A percentile compares a stretch with the other conserved stretches of the same genome.
These are phyloP conservation scores for Tokudaia tokunoshimensis DNA, from an alignment of 2,797 vertebrate genomes.

Conservation along the genomic window DNA sequence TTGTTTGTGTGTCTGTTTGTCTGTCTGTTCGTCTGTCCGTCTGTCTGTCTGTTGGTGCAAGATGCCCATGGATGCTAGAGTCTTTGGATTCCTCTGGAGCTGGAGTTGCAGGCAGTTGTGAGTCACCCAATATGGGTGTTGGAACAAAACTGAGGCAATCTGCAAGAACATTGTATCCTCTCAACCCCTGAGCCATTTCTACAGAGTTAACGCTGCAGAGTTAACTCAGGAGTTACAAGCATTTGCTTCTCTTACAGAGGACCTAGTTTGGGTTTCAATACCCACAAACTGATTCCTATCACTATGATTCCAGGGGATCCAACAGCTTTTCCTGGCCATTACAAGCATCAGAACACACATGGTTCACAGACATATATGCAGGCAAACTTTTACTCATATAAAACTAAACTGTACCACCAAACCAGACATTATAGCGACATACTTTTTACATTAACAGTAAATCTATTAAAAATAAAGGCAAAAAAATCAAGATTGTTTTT, in stretches of 20 bases:
- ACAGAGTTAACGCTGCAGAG: background rate
- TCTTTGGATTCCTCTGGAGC: background rate
- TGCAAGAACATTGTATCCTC: background rate
- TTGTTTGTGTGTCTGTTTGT: background rate
- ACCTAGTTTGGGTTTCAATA: background rate
- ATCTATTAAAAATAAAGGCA: constrained; percentile 13
- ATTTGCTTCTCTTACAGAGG: background rate
- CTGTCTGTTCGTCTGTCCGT: background rate
- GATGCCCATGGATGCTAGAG: background rate
- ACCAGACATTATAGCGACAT: background rate
- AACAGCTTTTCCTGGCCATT: background rate
- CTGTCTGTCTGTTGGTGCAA: background rate
- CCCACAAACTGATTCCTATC: background rate
- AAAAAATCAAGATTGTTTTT: background rate
- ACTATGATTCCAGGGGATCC: background rate
- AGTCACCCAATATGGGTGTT: background rate
- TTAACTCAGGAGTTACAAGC: background rate
- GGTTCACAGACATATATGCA: background rate
- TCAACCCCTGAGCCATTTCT: background rate
- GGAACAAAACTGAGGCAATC: background rate
- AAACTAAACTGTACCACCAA: background rate
- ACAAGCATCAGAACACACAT: no score
- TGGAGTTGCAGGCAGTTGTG: background rate
- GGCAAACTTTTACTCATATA: background rate
- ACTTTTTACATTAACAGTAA: constrained; percentile 13